phyloP scores from a whole-genome alignment of 2,888 invertebrate genomes.

The Drosophila emarginata region DNA sequence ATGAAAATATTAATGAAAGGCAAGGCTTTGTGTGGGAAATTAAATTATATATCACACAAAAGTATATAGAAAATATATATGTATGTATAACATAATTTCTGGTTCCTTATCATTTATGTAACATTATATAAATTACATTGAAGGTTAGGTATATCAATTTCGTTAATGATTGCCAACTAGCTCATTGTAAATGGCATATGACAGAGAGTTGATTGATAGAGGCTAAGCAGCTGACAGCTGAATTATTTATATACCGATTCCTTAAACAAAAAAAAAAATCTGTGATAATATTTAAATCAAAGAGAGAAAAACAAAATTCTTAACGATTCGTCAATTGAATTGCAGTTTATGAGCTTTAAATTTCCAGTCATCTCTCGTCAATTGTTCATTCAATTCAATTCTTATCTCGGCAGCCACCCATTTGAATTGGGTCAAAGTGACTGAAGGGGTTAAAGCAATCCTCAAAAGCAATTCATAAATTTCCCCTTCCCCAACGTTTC shows the following conservation, averaged over 20 bases:
- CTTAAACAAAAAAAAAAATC: neutral
- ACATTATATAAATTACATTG: neutral
- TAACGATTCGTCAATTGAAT: neutral
- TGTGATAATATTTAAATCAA: neutral
- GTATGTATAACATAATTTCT: neutral
- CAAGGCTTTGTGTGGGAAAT: constrained; percentile 20
- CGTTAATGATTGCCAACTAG: neutral
- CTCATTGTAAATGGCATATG: neutral
- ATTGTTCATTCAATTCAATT: constrained; percentile 36
- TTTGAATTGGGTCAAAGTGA: constrained; percentile 60
- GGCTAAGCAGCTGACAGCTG: constrained; percentile 27
- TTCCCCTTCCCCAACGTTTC: neutral
- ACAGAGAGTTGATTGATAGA: neutral
- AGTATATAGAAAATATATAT: no score
- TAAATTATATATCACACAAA: neutral
- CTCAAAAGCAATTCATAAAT: constrained; percentile 42
- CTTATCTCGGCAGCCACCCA: constrained; percentile 45
- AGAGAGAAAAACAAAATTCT: neutral
- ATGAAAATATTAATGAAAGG: constrained; percentile 18
- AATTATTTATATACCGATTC: neutral
- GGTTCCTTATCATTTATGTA: neutral
- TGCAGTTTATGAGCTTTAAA: constrained; percentile 7
- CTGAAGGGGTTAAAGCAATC: constrained; percentile 38
- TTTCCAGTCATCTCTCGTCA: constrained; percentile 18
- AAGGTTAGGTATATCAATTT: neutral